Evolutionary conservation across 2,888 invertebrate genomes (phyloP).

Genomic region (Gymnosoma rotundatum): DNA sequence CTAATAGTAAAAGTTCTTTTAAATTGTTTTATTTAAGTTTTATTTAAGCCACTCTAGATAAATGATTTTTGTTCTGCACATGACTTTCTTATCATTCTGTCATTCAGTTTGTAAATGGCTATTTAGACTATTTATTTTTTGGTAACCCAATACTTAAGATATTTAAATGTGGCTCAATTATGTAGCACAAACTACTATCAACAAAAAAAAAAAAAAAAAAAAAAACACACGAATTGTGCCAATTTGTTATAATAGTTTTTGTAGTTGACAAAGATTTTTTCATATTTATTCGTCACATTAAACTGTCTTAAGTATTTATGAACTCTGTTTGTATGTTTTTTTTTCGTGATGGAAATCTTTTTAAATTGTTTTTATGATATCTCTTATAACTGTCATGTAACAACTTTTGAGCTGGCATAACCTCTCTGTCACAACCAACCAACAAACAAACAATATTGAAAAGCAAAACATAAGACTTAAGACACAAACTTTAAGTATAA

Average conservation of each 20-base stretch:
- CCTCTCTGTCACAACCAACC: constrained; percentile 12
- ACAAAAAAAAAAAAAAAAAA: not conserved
- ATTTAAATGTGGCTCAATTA: not conserved
- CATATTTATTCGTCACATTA: not conserved
- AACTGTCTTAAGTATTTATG: constrained; percentile 1
- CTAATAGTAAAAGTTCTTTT: no score
- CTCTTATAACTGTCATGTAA: constrained; percentile 38
- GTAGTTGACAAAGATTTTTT: constrained; percentile 36
- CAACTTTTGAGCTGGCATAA: constrained; percentile 15
- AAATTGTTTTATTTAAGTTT: no score
- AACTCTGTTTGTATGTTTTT: not conserved
- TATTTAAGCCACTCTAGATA: no score
- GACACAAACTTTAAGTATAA: not conserved
- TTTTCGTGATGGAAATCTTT: constrained; percentile 32
- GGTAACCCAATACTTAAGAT: not conserved
- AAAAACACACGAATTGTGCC: constrained; percentile 12
- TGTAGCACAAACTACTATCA: not conserved
- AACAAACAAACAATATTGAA: not conserved
- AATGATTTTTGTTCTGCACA: no score
- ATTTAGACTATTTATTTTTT: no score
- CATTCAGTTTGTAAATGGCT: no score
- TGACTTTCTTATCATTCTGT: no score
- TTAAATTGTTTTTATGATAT: constrained; percentile 37
- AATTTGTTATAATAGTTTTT: constrained; percentile 24
- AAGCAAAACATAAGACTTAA: constrained; percentile 48